Conservation (phyloP, 1,140 invertebrate genomes). For the Brachionus rubens region DNA sequence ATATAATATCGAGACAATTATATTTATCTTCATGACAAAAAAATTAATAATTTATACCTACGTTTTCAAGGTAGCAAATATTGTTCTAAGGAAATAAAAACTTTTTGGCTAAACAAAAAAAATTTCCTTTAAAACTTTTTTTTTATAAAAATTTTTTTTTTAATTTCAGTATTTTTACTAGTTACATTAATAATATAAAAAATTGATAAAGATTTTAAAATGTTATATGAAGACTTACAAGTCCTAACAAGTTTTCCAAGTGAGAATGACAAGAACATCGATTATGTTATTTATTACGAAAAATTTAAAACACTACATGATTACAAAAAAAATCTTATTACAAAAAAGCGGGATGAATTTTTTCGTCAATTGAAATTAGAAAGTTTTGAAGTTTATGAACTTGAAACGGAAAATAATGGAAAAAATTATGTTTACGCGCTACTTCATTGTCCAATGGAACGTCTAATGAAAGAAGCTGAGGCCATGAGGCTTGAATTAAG, state of each 20-base stretch:
- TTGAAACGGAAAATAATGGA: slow-evolving; percentile 3
- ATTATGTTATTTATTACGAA: not conserved
- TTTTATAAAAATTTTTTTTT: too few species aligned
- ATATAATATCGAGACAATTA: too few species aligned
- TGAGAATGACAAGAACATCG: not conserved
- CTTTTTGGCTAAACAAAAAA: too few species aligned
- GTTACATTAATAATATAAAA: too few species aligned
- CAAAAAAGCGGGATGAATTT: slow-evolving; percentile 46
- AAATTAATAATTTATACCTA: too few species aligned
- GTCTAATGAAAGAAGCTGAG: slow-evolving; percentile 57
- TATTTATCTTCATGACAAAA: too few species aligned
- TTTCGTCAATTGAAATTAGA: slow-evolving; percentile 49
- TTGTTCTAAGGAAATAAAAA: too few species aligned
- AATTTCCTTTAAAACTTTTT: too few species aligned
- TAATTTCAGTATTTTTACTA: too few species aligned
- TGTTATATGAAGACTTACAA: not conserved
- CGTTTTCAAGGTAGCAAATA: too few species aligned
- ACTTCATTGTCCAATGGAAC: slow-evolving; percentile 54
- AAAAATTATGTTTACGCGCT: slow-evolving; percentile 53
- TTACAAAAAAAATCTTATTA: not conserved
- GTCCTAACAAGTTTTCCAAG: not conserved
- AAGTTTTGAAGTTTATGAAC: slow-evolving; percentile 49
- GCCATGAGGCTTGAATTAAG: slow-evolving; percentile 56
- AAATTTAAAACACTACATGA: not conserved
- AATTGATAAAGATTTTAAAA: too few species aligned